Evolutionary conservation across 2,888 invertebrate species (phyloP), one percentile per base, ranked within the genome.

Genomic region (Drosophila neonasuta): DNA sequence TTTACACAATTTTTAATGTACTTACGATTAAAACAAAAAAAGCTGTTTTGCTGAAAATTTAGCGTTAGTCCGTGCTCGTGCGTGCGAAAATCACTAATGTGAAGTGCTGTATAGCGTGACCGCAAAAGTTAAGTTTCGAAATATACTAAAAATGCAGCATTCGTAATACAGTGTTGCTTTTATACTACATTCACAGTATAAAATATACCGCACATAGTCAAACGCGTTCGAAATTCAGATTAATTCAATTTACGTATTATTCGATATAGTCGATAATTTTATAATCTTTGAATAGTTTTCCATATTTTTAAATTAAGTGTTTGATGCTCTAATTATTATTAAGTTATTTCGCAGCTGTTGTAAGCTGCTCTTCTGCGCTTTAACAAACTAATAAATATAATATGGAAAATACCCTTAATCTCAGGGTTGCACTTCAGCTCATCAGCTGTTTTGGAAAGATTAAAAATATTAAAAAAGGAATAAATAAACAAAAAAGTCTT

Each of bases 1-100:
- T 32, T 24, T 2, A 42, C n/a, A 11, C 42, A 46, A 45, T 11
- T 55, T 10, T 30, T 5, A 11, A 17, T 49, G 13, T 90, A 90
- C 90, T 90, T 88, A 90, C 90, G 88, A 84, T 89, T 90, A 90
- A 90, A 90, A 90, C 90, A 90, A 90, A 90, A 90, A 89, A 90
- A 90, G 86, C 81, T 83, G 89, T 90, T 89, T 86, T 86, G 88
- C 88, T 88, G 80, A 88, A 87, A 85, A 77, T 67, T 58, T 60
- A 71, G 65, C 66, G 66, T 68, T 62, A 57, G 69, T 72, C 59
- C 62, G 69, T 69, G 30, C 46, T 41, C 51, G 51, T 62, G 61
- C 51, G 68, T 74, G 74, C 42, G 62, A 75, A 75, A 74, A 60
- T 36, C 50, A 75, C 65, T 60, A 59, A 62, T 36, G 15, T 75